These are phyloP conservation scores for Prorops nasuta DNA, from an alignment of 1,140 invertebrate species.

Conservation along the genomic window DNA sequence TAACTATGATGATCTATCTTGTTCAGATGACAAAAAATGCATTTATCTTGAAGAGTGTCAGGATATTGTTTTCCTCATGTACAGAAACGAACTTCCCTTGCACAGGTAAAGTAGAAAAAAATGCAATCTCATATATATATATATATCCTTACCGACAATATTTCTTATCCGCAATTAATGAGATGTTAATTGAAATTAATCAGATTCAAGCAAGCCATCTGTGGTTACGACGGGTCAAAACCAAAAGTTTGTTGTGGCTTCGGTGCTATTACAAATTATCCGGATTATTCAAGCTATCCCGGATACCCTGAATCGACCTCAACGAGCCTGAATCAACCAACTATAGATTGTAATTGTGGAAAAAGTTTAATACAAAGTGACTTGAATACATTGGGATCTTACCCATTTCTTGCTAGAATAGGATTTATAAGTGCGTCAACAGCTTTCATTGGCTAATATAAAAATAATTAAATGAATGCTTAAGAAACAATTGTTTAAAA, in stretches of 20 bases:
- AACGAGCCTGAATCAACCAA: not conserved
- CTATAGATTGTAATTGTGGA: constrained; percentile 21
- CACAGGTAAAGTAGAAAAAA: constrained; percentile 34
- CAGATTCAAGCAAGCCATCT: constrained; percentile 40
- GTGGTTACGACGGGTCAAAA: constrained; percentile 29
- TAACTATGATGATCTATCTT: constrained; percentile 20
- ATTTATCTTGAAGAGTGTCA: constrained; percentile 27
- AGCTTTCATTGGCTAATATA: constrained; percentile 7
- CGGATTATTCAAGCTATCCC: too few species aligned
- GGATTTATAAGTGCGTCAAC: constrained; percentile 39
- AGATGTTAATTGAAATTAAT: not conserved
- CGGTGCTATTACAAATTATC: too few species aligned
- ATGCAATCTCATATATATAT: too few species aligned
- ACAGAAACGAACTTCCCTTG: constrained; percentile 26
- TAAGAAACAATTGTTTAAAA: too few species aligned
- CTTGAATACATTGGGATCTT: constrained; percentile 26
- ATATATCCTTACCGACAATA: too few species aligned
- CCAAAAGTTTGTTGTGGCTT: constrained; percentile 36
- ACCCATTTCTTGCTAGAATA: constrained; percentile 38
- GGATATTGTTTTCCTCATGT: constrained; percentile 27
- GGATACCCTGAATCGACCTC: not conserved
- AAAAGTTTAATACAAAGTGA: constrained; percentile 27
- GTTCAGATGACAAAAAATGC: constrained; percentile 28
- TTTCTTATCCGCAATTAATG: too few species aligned
- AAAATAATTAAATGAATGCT: constrained; percentile 1